These are phyloP conservation scores for Gymnocephalus cernua DNA, from an alignment of 2,113 vertebrate genomes.

Conservation along the genomic window DNA sequence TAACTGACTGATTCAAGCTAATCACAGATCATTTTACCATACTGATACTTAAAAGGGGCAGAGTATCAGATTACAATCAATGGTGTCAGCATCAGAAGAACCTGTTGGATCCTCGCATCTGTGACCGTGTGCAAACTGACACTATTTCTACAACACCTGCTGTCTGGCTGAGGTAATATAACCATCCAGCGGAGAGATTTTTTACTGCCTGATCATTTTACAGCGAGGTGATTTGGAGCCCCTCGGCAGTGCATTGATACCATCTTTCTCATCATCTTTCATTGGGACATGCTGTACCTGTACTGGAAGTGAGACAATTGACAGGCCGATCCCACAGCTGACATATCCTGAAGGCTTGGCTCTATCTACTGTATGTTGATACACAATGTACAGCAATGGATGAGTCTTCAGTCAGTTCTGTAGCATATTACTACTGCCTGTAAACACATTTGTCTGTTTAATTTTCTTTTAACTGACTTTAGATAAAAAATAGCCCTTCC, in stretches of 20 bases:
- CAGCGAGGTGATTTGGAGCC: constrained; percentile 36
- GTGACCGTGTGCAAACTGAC: constrained; percentile 1
- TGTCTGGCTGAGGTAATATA: constrained; percentile 44
- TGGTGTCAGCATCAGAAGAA: constrained; percentile 7
- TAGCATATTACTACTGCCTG: background rate
- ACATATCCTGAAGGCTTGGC: constrained; percentile 34
- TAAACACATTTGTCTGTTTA: background rate
- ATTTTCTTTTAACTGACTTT: background rate
- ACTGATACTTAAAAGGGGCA: background rate
- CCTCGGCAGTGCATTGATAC: constrained; percentile 25
- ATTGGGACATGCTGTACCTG: constrained; percentile 1
- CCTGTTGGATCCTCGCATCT: background rate
- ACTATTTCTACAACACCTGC: constrained; percentile 43
- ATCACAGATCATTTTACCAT: background rate
- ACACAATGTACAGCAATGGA: constrained; percentile 17
- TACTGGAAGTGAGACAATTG: constrained; percentile 36
- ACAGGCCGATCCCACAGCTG: constrained; percentile 27
- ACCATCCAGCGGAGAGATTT: constrained; percentile 12
- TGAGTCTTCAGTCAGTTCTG: background rate
- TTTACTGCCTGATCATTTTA: constrained; percentile 44
- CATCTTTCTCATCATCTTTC: constrained; percentile 28
- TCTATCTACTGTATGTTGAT: background rate
- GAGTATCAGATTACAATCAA: constrained; percentile 13
- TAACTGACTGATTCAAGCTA: background rate
- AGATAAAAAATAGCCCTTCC: background rate